Evolutionary conservation across 2,113 vertebrate species (phyloP), one percentile per base, ranked within the genome.

Genomic region (Pipra filicauda): DNA sequence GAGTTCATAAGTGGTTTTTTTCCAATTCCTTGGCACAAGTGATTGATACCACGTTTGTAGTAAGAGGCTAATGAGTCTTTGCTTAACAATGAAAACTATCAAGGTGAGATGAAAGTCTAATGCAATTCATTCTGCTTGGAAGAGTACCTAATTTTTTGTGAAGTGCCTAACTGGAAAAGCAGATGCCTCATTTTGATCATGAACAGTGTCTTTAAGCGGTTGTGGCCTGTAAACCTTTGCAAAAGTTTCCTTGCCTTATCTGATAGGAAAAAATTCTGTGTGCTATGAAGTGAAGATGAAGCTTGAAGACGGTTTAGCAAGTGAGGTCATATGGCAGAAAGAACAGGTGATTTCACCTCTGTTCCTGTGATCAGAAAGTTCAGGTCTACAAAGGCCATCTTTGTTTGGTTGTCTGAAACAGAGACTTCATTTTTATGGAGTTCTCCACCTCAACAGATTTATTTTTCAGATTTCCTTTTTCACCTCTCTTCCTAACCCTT

Each of bases 61-160:
- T 71, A 81, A 96, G 92, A 94, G 43, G 78, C 33, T 95, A 95
- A 96, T 88, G 75, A 95, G 48, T 91, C 77, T 89, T 95, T 82
- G 66, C 72, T 93, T 89, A 87, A 93, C 80, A 94, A 93, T 87
- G 73, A 96, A 96, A 94, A 35, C 59, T 91, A 91, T 91, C 70
- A 48, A 77, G 66, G 89, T 93, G 79, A 95, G 58, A 93, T 74
- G 48, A 94, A 97, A 93, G 65, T 41, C 39, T 78, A 81, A 79
- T 62, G 49, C 73, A 95, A 91, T 95, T 95, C 74, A 89, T 93
- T 95, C 41, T 82, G 33, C 49, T 67, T 67, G 84, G 65, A 88
- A 78, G 30, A 64, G 51, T 70, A 55, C 31, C 41, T 51, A 37
- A 46, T 41, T 58, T 75, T 85, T 84, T 70, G 26, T 59, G 33